Conservation (phyloP, 2,797 vertebrate genomes). For the Sardinella longiceps region DNA sequence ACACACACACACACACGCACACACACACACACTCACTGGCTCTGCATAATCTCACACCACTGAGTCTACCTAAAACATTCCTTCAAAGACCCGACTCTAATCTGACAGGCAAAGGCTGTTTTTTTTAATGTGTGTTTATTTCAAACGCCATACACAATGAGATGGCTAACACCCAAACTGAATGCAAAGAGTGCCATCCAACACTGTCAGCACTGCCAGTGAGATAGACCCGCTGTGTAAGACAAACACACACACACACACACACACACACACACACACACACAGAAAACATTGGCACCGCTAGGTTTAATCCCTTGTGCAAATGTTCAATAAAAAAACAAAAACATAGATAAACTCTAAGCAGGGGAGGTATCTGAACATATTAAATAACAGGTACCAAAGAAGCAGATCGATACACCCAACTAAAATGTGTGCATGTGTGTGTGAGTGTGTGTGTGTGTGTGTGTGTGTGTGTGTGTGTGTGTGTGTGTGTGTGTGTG, state of each 20-base stretch:
- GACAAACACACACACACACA: not conserved
- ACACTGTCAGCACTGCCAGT: not conserved
- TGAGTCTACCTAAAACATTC: not conserved
- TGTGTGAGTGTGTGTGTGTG: constrained; percentile 1
- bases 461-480: not conserved
- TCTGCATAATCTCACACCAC: not conserved
- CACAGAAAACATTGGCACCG: not conserved
- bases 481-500: not conserved
- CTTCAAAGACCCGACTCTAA: not conserved
- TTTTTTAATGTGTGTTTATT: not conserved
- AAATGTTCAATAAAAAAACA: not conserved
- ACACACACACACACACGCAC: not conserved
- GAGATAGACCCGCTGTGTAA: not conserved
- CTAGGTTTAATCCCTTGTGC: not conserved
- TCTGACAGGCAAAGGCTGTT: not conserved
- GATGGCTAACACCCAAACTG: not conserved
- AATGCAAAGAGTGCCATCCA: not conserved
- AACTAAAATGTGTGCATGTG: not conserved
- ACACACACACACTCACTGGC: not conserved
- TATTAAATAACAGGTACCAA: not conserved
- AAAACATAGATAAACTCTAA: not conserved
- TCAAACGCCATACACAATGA: not conserved
- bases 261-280: not conserved
- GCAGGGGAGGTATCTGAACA: not conserved
- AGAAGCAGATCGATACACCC: not conserved